Evolutionary conservation across 2,888 invertebrate species (phyloP), one percentile per base, ranked within the genome.

Genomic region (Plagiodera versicolora): DNA sequence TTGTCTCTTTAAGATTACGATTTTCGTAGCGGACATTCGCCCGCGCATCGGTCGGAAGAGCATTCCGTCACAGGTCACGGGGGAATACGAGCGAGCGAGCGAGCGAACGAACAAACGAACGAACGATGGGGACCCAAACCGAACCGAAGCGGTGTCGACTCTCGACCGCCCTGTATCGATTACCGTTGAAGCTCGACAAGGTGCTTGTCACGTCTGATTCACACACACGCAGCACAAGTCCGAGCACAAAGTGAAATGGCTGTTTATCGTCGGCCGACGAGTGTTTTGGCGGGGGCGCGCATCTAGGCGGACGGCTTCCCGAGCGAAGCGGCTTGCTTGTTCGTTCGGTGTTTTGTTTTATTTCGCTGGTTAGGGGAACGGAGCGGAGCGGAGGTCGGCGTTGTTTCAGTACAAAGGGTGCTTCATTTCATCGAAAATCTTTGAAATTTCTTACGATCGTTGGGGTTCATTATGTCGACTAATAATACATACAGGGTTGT

Each of bases 171-270:
- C 74, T 74, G 75, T 79, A 79, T 79, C 78, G 79, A 79, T 79
- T 79, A 77, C 78, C 74, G 67, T 65, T 56, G 68, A 39, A 71
- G 74, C 76, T 75, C 77, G 78, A 79, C 80, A 79, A 78, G 79
- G 78, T 78, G 77, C 77, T 79, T 77, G 79, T 80, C 79, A 79
- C 77, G 77, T 79, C 77, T 78, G 77, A 78, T 78, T 78, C 64
- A 59, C 64, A 60, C 39, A 56, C 63, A 59, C 64, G 66, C 24
- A 24, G 24, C 24, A 24, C 24, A 24, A 6, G 14, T 4, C 39
- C 39, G 39, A 39, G 39, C 39, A 39, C 39, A 39, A 39, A 78
- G 77, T 75, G 77, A 78, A 79, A 78, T 78, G 75, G 77, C 78
- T 78, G 78, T 79, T 79, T 78, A 79, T 78, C 76, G 77, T 75